phyloP scores from a whole-genome alignment of 2,888 invertebrate species.

The Dicyrtomina minuta region DNA sequence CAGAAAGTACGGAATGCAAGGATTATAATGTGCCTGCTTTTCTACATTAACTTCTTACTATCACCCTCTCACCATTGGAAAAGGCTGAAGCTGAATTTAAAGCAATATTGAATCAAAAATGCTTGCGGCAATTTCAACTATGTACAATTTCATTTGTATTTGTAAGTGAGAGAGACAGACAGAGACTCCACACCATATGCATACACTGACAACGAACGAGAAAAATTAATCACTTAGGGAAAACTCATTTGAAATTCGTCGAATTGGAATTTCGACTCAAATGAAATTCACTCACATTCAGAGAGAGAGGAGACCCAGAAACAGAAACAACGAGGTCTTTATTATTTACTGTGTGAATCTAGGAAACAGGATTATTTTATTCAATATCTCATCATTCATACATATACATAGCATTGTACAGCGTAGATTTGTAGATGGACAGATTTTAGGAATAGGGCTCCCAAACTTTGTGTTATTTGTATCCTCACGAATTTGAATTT shows the following conservation, averaged over 20 bases:
- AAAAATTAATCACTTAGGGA: constrained; percentile 23
- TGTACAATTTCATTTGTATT: constrained; percentile 22
- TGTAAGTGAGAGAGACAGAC: constrained; percentile 1
- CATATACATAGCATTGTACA: no score
- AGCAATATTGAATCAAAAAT: not conserved
- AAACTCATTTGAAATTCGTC: constrained; percentile 13
- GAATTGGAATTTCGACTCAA: not conserved
- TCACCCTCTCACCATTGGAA: no score
- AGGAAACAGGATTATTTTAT: not conserved
- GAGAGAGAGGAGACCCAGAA: not conserved
- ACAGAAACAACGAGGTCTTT: not conserved
- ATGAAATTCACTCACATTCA: not conserved
- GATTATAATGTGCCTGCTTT: no score
- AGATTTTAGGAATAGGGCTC: no score
- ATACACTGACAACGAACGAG: not conserved
- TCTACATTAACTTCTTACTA: no score
- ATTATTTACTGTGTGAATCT: not conserved
- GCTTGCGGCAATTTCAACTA: not conserved
- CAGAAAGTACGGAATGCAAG: no score
- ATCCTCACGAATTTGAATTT: no score
- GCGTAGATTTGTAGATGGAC: no score
- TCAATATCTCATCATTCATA: no score
- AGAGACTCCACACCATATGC: no score
- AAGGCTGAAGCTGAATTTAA: not conserved
- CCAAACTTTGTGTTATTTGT: no score